These are phyloP conservation scores for Vireo griseus DNA, from an alignment of 2,797 vertebrate species.

Conservation along the genomic window DNA sequence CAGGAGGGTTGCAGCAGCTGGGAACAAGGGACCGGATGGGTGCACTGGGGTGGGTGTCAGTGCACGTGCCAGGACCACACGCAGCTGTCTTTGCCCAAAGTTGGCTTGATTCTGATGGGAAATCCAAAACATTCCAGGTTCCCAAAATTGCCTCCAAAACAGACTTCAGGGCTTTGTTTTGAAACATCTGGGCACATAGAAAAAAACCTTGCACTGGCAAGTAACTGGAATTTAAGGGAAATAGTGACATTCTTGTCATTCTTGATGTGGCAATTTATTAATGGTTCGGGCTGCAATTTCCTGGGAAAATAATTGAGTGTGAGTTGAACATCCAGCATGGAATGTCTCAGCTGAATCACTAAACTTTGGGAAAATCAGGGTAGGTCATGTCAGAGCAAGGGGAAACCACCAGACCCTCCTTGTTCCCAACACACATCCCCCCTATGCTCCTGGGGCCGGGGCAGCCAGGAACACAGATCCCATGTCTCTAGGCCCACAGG, in stretches of 20 bases:
- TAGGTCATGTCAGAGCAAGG: not conserved
- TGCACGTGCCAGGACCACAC: not conserved
- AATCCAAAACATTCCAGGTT: not conserved
- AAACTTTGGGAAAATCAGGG: not conserved
- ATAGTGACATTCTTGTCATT: not conserved
- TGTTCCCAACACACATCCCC: not conserved
- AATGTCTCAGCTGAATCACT: not conserved
- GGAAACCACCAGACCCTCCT: not conserved
- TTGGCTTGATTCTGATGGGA: not conserved
- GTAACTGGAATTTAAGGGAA: conserved; percentile 1
- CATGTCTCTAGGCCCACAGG: not conserved
- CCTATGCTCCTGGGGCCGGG: rapidly evolving
- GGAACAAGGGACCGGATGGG: not conserved
- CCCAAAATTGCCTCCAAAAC: not conserved
- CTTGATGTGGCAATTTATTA: not conserved
- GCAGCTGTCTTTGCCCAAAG: not conserved
- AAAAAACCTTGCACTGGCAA: not conserved
- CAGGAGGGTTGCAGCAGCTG: not conserved
- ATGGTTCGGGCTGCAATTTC: not conserved
- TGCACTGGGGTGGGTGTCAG: not conserved
- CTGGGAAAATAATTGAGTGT: not conserved
- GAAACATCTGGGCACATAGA: not conserved
- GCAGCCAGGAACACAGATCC: not conserved
- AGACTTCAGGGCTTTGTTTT: conserved; percentile 18
- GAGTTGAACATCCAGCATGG: not conserved